Percentiles rank a stretch among this genome's conserved stretches.
Evolutionary conservation across 2,888 invertebrate genomes (phyloP).

Genomic region (Timema podura): DNA sequence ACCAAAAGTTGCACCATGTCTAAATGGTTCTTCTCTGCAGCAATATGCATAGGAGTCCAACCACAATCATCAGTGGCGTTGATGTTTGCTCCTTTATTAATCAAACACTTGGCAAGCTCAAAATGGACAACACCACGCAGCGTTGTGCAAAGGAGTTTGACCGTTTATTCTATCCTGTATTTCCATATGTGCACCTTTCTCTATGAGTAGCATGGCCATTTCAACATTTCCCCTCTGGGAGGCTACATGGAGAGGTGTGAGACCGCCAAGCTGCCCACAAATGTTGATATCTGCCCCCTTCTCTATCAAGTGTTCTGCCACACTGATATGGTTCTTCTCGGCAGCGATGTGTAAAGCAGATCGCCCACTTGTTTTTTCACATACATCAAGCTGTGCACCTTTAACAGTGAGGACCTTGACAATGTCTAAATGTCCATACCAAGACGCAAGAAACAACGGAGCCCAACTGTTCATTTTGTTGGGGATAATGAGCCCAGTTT

Average conservation of each 20-base stretch:
- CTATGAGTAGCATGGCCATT: constrained; percentile 9
- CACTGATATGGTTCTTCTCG: constrained; percentile 6
- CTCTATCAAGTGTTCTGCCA: constrained; percentile 7
- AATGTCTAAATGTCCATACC: constrained; percentile 5
- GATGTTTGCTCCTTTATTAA: neutral
- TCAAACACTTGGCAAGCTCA: constrained; percentile 12
- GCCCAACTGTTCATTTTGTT: neutral
- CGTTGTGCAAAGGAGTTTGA: constrained; percentile 16
- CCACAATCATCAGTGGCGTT: neutral
- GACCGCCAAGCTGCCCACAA: neutral
- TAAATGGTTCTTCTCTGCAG: constrained; percentile 10
- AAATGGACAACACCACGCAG: constrained; percentile 11
- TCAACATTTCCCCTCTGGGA: constrained; percentile 15
- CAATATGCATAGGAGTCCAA: constrained; percentile 15
- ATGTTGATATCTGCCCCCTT: neutral
- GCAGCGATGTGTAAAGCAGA: constrained; percentile 16
- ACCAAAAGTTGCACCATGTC: constrained; percentile 11
- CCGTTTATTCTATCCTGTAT: constrained; percentile 9
- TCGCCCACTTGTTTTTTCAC: neutral
- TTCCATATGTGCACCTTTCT: constrained; percentile 14
- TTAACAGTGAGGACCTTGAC: neutral
- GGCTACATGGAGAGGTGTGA: constrained; percentile 17
- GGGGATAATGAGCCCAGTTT: neutral
- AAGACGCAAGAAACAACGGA: neutral
- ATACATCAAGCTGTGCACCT: constrained; percentile 3